These are phyloP conservation scores for Adrianichthys oophorus DNA, from an alignment of 2,797 vertebrate genomes.

Conservation along the genomic window DNA sequence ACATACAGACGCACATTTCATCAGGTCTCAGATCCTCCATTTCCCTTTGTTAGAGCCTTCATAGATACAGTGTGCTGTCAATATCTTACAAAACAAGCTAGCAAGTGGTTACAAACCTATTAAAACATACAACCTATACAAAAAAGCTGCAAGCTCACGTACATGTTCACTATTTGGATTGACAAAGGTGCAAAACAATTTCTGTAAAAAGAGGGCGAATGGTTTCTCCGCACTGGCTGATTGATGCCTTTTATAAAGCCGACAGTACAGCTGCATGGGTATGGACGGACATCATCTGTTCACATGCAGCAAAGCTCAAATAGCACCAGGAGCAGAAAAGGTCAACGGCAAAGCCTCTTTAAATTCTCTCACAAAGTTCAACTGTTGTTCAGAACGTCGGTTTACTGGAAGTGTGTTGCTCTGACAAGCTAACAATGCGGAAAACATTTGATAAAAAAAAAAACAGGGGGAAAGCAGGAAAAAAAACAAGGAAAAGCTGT, in stretches of 20 bases:
- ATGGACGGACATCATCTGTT: slow-evolving; percentile 52
- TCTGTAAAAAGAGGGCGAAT: slow-evolving; percentile 22
- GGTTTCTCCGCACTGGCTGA: slow-evolving; percentile 15
- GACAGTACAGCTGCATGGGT: slow-evolving; percentile 24
- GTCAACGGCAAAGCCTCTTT: slow-evolving; percentile 40
- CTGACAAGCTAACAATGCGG: slow-evolving; percentile 49
- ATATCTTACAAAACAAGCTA: slow-evolving; percentile 76
- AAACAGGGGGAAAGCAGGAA: slow-evolving; percentile 19
- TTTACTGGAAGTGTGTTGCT: slow-evolving; percentile 49
- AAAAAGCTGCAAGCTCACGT: slow-evolving; percentile 67
- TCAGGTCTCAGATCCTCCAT: slow-evolving; percentile 64
- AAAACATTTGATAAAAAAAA: slow-evolving; percentile 17
- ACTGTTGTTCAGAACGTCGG: slow-evolving; percentile 44
- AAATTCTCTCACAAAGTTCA: slow-evolving; percentile 36
- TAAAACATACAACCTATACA: slow-evolving; percentile 61
- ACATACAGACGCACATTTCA: slow-evolving; percentile 56
- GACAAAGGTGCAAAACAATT: slow-evolving; percentile 58
- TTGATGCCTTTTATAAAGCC: slow-evolving; percentile 15
- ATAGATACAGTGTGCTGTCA: slow-evolving; percentile 74
- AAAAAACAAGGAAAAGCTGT: slow-evolving; percentile 23
- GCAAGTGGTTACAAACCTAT: slow-evolving; percentile 57
- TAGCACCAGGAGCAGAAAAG: slow-evolving; percentile 74
- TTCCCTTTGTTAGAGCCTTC: slow-evolving; percentile 66
- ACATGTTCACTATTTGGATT: slow-evolving; percentile 57
- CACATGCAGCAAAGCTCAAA: slow-evolving; percentile 53